A percentile compares a stretch with the other conserved stretches of the same genome.
Evolutionary conservation across 2,113 vertebrate species (phyloP).

Genomic region (Larimichthys polyactis): DNA sequence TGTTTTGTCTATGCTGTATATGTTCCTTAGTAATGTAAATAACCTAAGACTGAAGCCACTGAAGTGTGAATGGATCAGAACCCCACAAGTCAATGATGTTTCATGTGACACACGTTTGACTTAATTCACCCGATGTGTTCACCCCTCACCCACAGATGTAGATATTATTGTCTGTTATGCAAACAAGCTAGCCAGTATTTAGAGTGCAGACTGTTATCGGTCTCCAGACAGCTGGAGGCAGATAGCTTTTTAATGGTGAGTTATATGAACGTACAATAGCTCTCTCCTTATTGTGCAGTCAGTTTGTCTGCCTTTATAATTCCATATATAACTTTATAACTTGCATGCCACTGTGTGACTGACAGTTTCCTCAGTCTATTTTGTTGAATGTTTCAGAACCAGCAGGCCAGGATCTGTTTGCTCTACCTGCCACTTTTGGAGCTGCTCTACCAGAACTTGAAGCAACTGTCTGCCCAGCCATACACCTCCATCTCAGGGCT

Average conservation of each 20-base stretch:
- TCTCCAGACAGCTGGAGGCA: neutral
- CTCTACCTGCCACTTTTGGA: slow-evolving; percentile 93
- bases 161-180: slow-evolving; percentile 51
- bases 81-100: slow-evolving; percentile 19
- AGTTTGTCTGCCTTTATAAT: neutral
- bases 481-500: slow-evolving; percentile 67
- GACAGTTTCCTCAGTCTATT: neutral
- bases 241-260: neutral
- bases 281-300: neutral
- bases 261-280: neutral
- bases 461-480: slow-evolving; percentile 84
- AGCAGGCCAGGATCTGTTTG: slow-evolving; percentile 94
- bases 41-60: too few relatives aligned
- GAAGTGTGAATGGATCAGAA: neutral
- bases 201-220: neutral
- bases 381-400: slow-evolving; percentile 86
- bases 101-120: neutral
- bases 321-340: too few relatives aligned
- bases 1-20: neutral
- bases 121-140: neutral
- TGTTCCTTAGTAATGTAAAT: neutral
- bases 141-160: neutral
- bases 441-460: slow-evolving; percentile 93
- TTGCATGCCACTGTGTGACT: neutral
- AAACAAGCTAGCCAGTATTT: slow-evolving; percentile 29